Evolutionary conservation across 2,797 vertebrate genomes (phyloP).

Genomic region (Pterois miles): DNA sequence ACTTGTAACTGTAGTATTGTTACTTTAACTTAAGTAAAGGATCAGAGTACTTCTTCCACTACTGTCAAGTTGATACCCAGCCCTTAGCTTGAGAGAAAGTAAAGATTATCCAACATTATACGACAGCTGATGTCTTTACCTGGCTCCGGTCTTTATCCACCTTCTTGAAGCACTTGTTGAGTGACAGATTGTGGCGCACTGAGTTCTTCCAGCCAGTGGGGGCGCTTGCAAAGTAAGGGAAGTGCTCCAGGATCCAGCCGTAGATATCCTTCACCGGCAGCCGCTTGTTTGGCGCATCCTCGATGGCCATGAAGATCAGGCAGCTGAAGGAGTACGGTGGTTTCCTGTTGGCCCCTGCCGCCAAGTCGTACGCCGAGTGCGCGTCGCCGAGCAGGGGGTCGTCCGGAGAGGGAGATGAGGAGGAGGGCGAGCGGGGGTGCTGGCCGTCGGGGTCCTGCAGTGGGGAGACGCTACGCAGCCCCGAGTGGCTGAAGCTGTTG

Average conservation of each 20-base stretch:
- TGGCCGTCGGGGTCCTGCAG: constrained; percentile 91
- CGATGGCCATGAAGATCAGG: constrained; percentile 99
- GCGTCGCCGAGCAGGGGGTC: constrained; percentile 72
- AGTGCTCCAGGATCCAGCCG: constrained; percentile 99
- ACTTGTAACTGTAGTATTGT: too few species aligned
- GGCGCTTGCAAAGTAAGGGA: constrained; percentile 96
- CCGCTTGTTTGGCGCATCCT: constrained; percentile 94
- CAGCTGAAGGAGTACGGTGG: constrained; percentile 98
- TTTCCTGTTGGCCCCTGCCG: constrained; percentile 93
- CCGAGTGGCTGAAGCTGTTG: constrained; percentile 93
- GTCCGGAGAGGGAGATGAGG: constrained; percentile 91
- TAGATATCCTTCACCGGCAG: constrained; percentile 99
- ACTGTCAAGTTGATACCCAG: neutral
- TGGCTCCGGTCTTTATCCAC: constrained; percentile 98
- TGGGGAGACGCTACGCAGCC: constrained; percentile 90
- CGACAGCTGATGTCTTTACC: constrained; percentile 81
- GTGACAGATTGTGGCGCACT: constrained; percentile 95
- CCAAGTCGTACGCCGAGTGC: constrained; percentile 89
- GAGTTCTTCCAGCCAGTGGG: constrained; percentile 99
- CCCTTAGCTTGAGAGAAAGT: neutral
- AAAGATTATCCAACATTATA: neutral
- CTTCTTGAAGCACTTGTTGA: constrained; percentile 99
- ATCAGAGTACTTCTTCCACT: too few species aligned
- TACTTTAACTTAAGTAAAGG: too few species aligned
- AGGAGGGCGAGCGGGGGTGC: constrained; percentile 78